phyloP scores from a whole-genome alignment of 2,797 vertebrate genomes.

The Karalla daura region DNA sequence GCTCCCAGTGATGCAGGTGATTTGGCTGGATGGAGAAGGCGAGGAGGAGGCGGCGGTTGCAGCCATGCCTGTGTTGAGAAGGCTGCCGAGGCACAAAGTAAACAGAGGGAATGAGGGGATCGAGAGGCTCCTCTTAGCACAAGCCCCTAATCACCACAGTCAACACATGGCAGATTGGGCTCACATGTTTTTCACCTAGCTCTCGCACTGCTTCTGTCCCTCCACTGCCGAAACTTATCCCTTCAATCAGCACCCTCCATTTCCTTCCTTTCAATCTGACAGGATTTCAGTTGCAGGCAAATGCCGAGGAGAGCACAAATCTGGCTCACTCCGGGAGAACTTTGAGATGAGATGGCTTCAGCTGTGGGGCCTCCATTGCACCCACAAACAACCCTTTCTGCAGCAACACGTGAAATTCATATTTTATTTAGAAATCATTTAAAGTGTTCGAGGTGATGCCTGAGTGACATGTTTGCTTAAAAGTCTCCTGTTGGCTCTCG shows the following conservation, averaged over 20 bases:
- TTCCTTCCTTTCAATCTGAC: slow-evolving; percentile 72
- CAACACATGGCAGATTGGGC: slow-evolving; percentile 82
- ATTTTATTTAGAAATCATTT: slow-evolving; percentile 56
- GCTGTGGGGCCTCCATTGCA: slow-evolving; percentile 43
- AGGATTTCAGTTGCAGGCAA: slow-evolving; percentile 76
- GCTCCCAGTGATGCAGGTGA: slow-evolving; percentile 50
- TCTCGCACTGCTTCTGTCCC: slow-evolving; percentile 54
- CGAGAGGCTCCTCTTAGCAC: slow-evolving; percentile 74
- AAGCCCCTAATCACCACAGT: slow-evolving; percentile 81
- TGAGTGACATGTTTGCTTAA: slow-evolving; percentile 34
- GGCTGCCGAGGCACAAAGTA: slow-evolving; percentile 71
- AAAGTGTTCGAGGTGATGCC: slow-evolving; percentile 33
- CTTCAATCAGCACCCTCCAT: slow-evolving; percentile 73
- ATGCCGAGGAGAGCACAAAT: slow-evolving; percentile 68
- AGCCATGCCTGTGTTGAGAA: slow-evolving; percentile 37
- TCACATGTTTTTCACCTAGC: slow-evolving; percentile 65
- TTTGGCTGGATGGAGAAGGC: slow-evolving; percentile 26
- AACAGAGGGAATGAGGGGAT: slow-evolving; percentile 80
- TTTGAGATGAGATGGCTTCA: slow-evolving; percentile 61
- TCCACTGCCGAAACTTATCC: slow-evolving; percentile 70
- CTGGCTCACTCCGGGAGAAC: slow-evolving; percentile 59
- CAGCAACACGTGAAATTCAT: slow-evolving; percentile 59
- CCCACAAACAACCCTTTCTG: slow-evolving; percentile 56
- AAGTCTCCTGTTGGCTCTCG: slow-evolving; percentile 30
- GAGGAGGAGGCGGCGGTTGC: slow-evolving; percentile 30